Percentiles rank a stretch among this genome's conserved stretches.
phyloP scores from a whole-genome alignment of 2,888 invertebrate genomes.

The Drosophila villosipedis region DNA sequence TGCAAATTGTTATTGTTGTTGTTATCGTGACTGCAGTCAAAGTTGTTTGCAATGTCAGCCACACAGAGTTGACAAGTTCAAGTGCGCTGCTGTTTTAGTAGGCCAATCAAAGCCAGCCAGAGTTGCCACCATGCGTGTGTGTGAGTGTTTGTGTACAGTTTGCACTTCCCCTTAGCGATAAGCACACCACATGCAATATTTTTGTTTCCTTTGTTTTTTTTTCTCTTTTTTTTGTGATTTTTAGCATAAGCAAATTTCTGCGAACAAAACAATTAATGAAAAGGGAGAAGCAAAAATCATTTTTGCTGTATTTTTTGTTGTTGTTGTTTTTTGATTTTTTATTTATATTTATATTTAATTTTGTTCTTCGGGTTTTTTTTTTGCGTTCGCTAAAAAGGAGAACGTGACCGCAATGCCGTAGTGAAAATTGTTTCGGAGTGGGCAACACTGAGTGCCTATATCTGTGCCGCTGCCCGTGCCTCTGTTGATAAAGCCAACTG shows the following conservation, averaged over 20 bases:
- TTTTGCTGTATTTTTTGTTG: constrained; percentile 8
- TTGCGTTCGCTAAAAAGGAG: constrained; percentile 57
- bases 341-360: constrained; percentile 1
- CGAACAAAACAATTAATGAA: constrained; percentile 71
- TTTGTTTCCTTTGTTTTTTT: constrained; percentile 30
- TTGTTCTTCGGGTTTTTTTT: neutral
- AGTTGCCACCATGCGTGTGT: constrained; percentile 34
- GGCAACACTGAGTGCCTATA: constrained; percentile 44
- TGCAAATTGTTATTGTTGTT: constrained; percentile 39
- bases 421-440: constrained; percentile 56
- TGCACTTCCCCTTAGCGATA: constrained; percentile 58
- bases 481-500: constrained; percentile 45
- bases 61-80: constrained; percentile 74
- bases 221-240: constrained; percentile 22
- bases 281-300: constrained; percentile 52
- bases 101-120: constrained; percentile 23
- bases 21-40: constrained; percentile 52
- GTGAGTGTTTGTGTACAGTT: constrained; percentile 39
- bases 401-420: constrained; percentile 77
- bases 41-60: constrained; percentile 67
- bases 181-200: constrained; percentile 36
- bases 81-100: constrained; percentile 52
- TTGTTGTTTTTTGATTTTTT: neutral
- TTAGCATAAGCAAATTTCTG: constrained; percentile 71
- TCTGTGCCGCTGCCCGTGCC: constrained; percentile 14